Base-by-base conservation (phyloP, 2,113 vertebrate genomes). In the Halichoerus grypus region DNA sequence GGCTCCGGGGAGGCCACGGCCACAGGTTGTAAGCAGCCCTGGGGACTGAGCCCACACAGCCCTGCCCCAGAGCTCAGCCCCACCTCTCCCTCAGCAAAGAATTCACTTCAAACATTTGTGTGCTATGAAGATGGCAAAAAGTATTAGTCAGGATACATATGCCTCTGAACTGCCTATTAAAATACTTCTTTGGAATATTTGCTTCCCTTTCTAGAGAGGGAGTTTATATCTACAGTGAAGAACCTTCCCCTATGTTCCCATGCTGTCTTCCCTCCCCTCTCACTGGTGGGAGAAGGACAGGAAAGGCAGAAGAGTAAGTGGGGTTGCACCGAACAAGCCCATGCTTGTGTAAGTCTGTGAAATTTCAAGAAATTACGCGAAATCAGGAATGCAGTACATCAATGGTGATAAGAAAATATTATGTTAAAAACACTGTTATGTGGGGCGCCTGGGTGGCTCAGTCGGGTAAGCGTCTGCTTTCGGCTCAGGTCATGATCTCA, bases 1-100 rank as follows among this genome's bases (percentile, higher is more conserved):
- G 8, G 19, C 4, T 42, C 36, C 22, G 1, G 28, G 1, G 28
- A 16, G 46, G 57, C 4, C 3, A 28, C 65, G 49, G 42, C 3
- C 10, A 11, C 3, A 0, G 5, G 39, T 49, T 36, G 12, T 36
- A 0, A 59, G 19, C 24, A 42, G 71, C 15, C 16, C 19, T 14
- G 0, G 31, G 16, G 7, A 4, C 33, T 10, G 28, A 74, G 9
- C 22, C 7, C 65, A 16, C 2, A 0, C 22, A 3, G 4, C 28
- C 42, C 24, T 2, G 22, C 0, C 6, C 19, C 5, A 1, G 3
- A 26, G 61, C 19, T 3, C 55, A 19, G 14, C 21, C 15, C 49
- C 31, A 3, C 49, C 72, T n/a, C 39, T 33, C 22, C 24, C 39
- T 5, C 36, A 42, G 88, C 33, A 76, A 57, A 22, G 24, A 21